phyloP scores from a whole-genome alignment of 2,888 invertebrate species.

The Pelosia muscerda region DNA sequence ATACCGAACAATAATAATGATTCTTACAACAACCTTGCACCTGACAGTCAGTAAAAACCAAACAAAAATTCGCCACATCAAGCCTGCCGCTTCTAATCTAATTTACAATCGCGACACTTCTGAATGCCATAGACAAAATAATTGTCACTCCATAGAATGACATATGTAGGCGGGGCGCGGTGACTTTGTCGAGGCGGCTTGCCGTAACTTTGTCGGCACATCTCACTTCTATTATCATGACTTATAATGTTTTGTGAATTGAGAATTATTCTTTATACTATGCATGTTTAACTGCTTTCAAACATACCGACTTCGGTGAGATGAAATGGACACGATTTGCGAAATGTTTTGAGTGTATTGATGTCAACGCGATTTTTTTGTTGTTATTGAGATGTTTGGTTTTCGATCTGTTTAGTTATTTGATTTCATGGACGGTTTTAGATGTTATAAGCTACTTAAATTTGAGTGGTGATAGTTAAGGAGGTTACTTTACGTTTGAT shows the following conservation, averaged over 20 bases:
- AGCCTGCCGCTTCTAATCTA: conserved; percentile 64
- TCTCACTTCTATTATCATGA: conserved; percentile 49
- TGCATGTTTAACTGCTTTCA: conserved; percentile 51
- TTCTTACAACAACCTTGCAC: conserved; percentile 39
- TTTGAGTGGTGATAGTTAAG: no score
- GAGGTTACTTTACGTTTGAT: no score
- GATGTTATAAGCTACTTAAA: background rate
- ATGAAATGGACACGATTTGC: conserved; percentile 35
- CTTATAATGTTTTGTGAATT: conserved; percentile 59
- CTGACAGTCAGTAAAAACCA: conserved; percentile 58
- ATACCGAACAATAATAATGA: conserved; percentile 31
- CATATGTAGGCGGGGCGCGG: conserved; percentile 64
- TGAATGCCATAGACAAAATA: conserved; percentile 39
- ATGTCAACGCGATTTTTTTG: conserved; percentile 15
- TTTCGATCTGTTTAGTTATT: conserved; percentile 7
- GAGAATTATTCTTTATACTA: conserved; percentile 47
- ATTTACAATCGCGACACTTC: conserved; percentile 61
- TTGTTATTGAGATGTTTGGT: conserved; percentile 14
- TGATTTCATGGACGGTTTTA: background rate
- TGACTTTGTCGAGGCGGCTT: conserved; percentile 57
- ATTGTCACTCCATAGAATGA: conserved; percentile 34
- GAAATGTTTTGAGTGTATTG: conserved; percentile 47
- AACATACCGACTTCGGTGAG: conserved; percentile 44
- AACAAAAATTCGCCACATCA: conserved; percentile 86
- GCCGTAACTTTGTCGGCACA: conserved; percentile 55